Evolutionary conservation across 2,797 vertebrate species (phyloP).

Genomic region (Apogon hyalosoma): DNA sequence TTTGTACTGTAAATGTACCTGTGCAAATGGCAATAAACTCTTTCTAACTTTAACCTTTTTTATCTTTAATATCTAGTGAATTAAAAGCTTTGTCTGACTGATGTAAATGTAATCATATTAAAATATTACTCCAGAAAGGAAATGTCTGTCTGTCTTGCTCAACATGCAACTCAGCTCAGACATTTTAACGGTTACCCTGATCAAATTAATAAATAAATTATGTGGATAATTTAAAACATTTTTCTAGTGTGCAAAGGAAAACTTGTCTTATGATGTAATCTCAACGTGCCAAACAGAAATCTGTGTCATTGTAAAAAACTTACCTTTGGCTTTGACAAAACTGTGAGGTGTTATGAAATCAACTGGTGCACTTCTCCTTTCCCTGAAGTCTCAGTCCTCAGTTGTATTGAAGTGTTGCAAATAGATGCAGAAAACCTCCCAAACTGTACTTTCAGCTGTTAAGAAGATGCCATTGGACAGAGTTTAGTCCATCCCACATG

Average conservation of each 20-base stretch:
- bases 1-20: too few species aligned
- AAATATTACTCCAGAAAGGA: neutral
- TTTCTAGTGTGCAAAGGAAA: neutral
- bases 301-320: conserved; percentile 29
- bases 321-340: conserved; percentile 51
- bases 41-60: too few species aligned
- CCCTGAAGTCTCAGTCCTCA: conserved; percentile 24
- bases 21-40: too few species aligned
- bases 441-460: conserved; percentile 10
- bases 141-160: neutral
- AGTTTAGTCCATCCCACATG: conserved; percentile 61
- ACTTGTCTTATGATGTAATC: neutral
- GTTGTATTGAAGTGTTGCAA: conserved; percentile 31
- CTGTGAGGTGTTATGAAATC: conserved; percentile 42
- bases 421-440: conserved; percentile 1
- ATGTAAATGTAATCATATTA: neutral
- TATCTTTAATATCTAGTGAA: too few species aligned
- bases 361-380: conserved; percentile 24
- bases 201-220: neutral
- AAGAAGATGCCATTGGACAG: conserved; percentile 44
- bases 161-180: neutral
- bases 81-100: too few species aligned
- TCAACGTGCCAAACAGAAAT: neutral
- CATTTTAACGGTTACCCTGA: neutral
- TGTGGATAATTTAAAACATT: neutral